Percentiles rank a stretch among this genome's conserved stretches.
These are phyloP conservation scores for Osmerus mordax DNA, from an alignment of 2,113 vertebrate genomes.

Conservation along the genomic window DNA sequence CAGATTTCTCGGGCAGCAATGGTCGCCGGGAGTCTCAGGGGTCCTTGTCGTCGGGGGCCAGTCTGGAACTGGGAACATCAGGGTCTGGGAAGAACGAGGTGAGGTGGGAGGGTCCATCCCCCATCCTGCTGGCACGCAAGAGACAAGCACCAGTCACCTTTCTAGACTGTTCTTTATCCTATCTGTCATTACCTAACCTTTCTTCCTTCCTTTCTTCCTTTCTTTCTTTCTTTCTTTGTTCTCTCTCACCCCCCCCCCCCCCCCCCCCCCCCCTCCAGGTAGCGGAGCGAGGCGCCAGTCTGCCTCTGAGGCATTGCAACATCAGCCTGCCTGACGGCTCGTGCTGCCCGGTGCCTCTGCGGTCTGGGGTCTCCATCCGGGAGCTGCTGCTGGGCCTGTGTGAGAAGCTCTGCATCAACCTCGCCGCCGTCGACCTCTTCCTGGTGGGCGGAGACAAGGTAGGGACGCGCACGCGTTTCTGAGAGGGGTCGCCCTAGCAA, in stretches of 20 bases:
- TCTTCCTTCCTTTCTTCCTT: background rate
- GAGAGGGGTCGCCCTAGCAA: background rate
- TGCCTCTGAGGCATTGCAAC: conserved; percentile 80
- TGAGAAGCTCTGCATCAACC: conserved; percentile 89
- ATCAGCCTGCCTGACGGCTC: conserved; percentile 89
- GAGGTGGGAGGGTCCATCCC: conserved; percentile 18
- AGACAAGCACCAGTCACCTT: too few species aligned
- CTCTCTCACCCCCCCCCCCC: background rate
- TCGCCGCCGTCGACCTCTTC: conserved; percentile 94
- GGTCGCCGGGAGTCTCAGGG: conserved; percentile 91
- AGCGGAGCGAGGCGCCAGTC: conserved; percentile 21
- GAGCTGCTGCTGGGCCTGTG: conserved; percentile 87
- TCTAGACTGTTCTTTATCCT: too few species aligned
- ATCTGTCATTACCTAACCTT: background rate
- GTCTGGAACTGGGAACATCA: conserved; percentile 84
- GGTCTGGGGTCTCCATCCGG: conserved; percentile 84
- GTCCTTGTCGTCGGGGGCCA: conserved; percentile 90
- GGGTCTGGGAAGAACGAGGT: conserved; percentile 65
- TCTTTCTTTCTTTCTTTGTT: background rate
- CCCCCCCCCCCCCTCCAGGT: background rate
- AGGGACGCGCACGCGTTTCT: conserved; percentile 17
- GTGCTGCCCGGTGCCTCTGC: conserved; percentile 78
- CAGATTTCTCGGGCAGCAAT: conserved; percentile 82
- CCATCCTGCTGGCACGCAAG: too few species aligned
- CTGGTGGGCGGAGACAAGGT: conserved; percentile 96